Evolutionary conservation across 2,888 invertebrate species (phyloP).

Genomic region (Thymelicus acteon): DNA sequence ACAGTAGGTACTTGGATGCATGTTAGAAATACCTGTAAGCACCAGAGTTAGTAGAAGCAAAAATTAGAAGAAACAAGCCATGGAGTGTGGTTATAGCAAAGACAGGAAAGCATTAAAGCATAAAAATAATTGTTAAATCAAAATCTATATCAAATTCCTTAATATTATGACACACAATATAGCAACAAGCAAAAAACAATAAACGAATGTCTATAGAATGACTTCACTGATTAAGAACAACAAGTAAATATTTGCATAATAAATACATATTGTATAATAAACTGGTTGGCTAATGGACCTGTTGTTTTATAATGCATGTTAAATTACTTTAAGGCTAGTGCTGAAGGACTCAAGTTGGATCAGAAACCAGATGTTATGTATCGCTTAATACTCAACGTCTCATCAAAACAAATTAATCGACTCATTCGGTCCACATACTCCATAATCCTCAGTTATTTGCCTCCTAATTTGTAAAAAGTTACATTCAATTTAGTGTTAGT

Average conservation of each 20-base stretch:
- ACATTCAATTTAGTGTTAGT: too few relatives aligned
- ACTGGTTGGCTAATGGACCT: background rate
- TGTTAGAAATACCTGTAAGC: background rate
- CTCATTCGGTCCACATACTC: too few relatives aligned
- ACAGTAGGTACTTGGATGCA: background rate
- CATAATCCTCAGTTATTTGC: too few relatives aligned
- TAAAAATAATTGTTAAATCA: background rate
- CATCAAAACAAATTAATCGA: too few relatives aligned
- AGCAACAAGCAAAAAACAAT: background rate
- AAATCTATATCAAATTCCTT: too few relatives aligned
- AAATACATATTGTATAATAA: background rate
- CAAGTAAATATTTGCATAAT: too few relatives aligned
- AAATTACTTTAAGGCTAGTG: background rate
- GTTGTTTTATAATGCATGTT: background rate
- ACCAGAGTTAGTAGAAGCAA: background rate
- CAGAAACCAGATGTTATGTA: too few relatives aligned
- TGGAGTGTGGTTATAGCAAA: background rate
- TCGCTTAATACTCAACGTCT: too few relatives aligned
- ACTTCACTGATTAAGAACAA: background rate
- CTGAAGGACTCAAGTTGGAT: too few relatives aligned
- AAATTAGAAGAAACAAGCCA: too few relatives aligned
- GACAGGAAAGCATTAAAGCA: background rate
- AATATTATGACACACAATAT: background rate
- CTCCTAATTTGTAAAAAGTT: too few relatives aligned
- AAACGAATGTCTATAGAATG: background rate